Conservation (phyloP, 2,797 vertebrate genomes). For the Remorina albescens region DNA sequence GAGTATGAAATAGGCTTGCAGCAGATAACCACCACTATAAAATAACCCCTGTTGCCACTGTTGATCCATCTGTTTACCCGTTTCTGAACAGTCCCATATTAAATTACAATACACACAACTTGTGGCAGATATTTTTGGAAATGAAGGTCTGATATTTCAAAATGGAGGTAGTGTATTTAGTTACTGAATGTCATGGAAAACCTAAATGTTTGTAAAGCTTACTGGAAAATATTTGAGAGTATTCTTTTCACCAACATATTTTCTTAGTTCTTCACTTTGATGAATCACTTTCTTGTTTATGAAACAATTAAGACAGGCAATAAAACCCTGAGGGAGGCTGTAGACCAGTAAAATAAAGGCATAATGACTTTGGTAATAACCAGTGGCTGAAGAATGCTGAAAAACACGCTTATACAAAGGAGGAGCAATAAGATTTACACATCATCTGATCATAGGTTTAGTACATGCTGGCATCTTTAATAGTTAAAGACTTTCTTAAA, state of each 20-base stretch:
- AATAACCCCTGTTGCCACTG: constrained; percentile 31
- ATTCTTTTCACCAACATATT: background rate
- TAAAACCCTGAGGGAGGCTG: background rate
- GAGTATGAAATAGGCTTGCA: background rate
- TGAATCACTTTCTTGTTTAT: background rate
- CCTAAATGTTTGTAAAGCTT: background rate
- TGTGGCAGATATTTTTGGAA: constrained; percentile 16
- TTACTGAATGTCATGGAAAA: background rate
- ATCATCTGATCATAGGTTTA: background rate
- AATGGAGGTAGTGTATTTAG: background rate
- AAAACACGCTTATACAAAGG: background rate
- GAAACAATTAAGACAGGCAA: background rate
- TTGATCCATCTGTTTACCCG: constrained; percentile 41
- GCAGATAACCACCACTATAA: background rate
- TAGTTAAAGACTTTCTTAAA: background rate
- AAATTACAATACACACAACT: constrained; percentile 9
- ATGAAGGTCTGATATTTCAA: background rate
- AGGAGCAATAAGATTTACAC: background rate
- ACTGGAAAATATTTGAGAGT: background rate
- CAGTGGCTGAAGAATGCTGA: background rate
- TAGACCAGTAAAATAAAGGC: background rate
- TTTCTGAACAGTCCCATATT: constrained; percentile 31
- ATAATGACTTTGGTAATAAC: background rate
- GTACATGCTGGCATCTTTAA: background rate
- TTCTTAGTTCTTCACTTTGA: background rate